Evolutionary conservation across 2,113 vertebrate genomes (phyloP).

Genomic region (Serilophus lunatus): DNA sequence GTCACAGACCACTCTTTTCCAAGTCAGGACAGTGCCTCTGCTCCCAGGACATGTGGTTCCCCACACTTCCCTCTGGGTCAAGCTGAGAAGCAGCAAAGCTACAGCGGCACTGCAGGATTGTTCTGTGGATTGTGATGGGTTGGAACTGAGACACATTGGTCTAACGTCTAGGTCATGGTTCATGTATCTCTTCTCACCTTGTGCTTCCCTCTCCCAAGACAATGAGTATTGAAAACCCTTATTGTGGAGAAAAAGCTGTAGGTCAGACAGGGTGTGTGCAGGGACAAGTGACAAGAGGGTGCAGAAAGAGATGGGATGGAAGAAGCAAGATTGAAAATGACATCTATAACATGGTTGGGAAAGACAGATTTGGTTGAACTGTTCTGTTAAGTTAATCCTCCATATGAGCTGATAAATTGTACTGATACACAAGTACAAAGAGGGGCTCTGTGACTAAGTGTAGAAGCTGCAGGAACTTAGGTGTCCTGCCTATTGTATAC

Average conservation of each 20-base stretch:
- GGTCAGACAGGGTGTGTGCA: not conserved
- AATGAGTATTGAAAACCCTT: rapidly evolving
- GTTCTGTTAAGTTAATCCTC: not conserved
- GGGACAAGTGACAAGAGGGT: not conserved
- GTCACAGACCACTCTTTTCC: not conserved
- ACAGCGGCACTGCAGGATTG: not conserved
- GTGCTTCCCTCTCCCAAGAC: not conserved
- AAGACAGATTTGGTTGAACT: not conserved
- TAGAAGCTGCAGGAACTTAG: not conserved
- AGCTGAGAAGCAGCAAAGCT: not conserved
- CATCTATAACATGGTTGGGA: not conserved
- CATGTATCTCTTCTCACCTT: not conserved
- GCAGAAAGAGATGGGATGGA: not conserved
- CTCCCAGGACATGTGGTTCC: not conserved
- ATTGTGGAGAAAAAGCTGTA: not conserved
- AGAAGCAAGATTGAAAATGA: not conserved
- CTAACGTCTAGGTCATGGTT: not conserved
- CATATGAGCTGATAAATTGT: not conserved
- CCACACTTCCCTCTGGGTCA: not conserved
- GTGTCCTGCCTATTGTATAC: not conserved
- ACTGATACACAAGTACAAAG: not conserved
- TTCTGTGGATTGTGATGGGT: not conserved
- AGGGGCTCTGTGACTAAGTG: not conserved
- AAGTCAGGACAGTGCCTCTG: not conserved
- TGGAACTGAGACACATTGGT: not conserved